Conservation (phyloP, 1,140 invertebrate species). For the Procambarus virginalis region DNA sequence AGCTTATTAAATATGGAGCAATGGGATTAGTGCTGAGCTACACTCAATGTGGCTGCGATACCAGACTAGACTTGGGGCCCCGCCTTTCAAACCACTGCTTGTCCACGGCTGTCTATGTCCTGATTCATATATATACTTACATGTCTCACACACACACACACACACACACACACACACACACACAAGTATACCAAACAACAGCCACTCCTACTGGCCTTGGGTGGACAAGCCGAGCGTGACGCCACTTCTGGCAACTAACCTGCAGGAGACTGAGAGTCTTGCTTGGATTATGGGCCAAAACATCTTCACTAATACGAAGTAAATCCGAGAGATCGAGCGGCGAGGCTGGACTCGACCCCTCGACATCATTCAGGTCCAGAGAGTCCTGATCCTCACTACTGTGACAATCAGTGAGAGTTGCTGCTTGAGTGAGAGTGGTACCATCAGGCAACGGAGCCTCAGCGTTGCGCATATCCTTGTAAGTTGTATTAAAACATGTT, state of each 20-base stretch:
- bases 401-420: neutral
- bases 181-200: too few species aligned
- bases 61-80: too few species aligned
- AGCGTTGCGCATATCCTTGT: neutral
- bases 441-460: neutral
- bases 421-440: neutral
- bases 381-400: constrained; percentile 52
- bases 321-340: constrained; percentile 51
- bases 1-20: too few species aligned
- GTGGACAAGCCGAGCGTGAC: neutral
- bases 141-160: too few species aligned
- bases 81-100: too few species aligned
- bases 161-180: too few species aligned
- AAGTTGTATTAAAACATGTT: neutral
- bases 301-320: constrained; percentile 55
- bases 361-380: constrained; percentile 51
- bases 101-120: too few species aligned
- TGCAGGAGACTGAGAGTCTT: constrained; percentile 47
- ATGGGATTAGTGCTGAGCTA: too few species aligned
- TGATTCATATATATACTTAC: too few species aligned
- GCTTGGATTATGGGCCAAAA: constrained; percentile 42
- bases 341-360: constrained; percentile 39
- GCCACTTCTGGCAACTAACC: constrained; percentile 1
- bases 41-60: too few species aligned
- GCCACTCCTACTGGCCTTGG: too few species aligned